Conservation (phyloP, 2,113 vertebrate species). For the Pelecanoides urinatrix region DNA sequence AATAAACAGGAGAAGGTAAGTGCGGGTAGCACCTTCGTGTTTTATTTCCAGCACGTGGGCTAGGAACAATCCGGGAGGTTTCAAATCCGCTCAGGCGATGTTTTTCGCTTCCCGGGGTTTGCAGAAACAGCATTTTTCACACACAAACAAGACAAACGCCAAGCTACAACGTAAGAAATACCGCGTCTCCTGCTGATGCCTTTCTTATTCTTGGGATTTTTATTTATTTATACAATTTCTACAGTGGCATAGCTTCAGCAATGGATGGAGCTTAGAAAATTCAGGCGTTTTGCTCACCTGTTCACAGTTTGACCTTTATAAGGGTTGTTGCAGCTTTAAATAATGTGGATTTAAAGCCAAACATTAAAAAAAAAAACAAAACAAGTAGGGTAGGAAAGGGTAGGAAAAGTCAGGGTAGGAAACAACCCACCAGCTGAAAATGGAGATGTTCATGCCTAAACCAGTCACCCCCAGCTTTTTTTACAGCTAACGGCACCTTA, state of each 20-base stretch:
- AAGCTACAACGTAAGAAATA: rapidly evolving
- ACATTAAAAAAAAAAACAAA: not conserved
- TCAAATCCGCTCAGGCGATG: rapidly evolving
- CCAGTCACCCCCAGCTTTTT: not conserved
- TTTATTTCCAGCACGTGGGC: not conserved
- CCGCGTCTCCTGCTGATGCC: no score
- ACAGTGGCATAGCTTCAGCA: not conserved
- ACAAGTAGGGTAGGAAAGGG: no score
- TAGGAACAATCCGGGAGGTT: not conserved
- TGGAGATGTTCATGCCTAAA: no score
- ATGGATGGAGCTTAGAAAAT: not conserved
- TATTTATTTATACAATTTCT: not conserved
- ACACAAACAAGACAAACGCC: no score
- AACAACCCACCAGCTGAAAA: not conserved
- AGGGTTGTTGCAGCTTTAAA: not conserved
- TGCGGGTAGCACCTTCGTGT: not conserved
- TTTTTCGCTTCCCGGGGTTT: not conserved
- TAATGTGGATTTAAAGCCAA: not conserved
- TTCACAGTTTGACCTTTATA: not conserved
- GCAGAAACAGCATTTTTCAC: not conserved
- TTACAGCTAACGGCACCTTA: not conserved
- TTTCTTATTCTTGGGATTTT: not conserved
- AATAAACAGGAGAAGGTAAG: not conserved
- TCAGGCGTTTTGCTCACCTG: not conserved
- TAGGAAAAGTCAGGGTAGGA: no score